Base-by-base conservation (phyloP, 2,797 vertebrate genomes). In the Sphaeramia orbicularis region DNA sequence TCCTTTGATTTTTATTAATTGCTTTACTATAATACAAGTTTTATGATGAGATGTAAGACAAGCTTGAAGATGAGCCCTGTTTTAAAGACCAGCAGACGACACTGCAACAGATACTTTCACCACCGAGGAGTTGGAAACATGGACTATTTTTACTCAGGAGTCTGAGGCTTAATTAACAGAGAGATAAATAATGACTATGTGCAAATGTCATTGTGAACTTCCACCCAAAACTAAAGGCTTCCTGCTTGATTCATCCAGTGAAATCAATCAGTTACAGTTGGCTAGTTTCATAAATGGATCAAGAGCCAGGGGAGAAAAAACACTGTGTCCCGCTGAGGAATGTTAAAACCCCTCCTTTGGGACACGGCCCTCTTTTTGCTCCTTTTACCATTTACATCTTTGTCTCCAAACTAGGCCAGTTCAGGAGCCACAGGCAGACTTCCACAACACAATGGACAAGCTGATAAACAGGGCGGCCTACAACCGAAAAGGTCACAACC, bases 211-310 rank as follows among this genome's bases (percentile, higher is more conserved):
- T 54, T 64, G 0, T 36, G 19, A 62, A 65, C 65, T 51, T 43
- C 63, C 15, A 10, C 8, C 24, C 3, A 8, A 44, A 60, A 71
- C 24, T 36, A 15, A n/a, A 65, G 2, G 44, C 52, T 65, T 56
- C 30, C 48, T 42, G 24, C 53, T 16, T 19, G 49, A 56, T 36
- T 49, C 42, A 65, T 63, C 47, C 41, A 12, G 61, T 44, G 47
- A 80, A 78, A 68, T 57, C 16, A 62, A 68, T 78, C 53, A 42
- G 52, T 73, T 51, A 40, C 69, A 59, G 48, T 51, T 73, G 65
- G 61, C 54, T 58, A 6, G 56, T 67, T 80, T 74, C 24, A 68
- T 36, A 78, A 82, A 78, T 74, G 52, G 68, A 65, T 72, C 66
- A 48, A 50, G 44, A 60, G 38, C 51, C 1, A 10, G 18, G 61